phyloP scores from a whole-genome alignment of 2,888 invertebrate genomes.

The Nomada ferruginata region DNA sequence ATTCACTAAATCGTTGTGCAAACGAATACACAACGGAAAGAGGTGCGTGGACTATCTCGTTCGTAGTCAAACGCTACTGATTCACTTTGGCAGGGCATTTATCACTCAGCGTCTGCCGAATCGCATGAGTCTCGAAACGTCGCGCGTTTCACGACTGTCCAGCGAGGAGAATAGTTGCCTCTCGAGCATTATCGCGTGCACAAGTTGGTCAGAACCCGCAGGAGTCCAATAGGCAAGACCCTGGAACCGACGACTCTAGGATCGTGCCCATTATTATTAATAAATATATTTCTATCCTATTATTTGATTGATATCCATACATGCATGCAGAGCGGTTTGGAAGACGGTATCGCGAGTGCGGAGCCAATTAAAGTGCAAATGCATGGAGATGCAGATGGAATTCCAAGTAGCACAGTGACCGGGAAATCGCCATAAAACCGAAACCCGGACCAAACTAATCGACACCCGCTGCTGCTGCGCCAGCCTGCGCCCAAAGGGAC shows the following conservation, averaged over 20 bases:
- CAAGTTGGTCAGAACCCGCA: not conserved
- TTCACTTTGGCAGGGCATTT: constrained; percentile 64
- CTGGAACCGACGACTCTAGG: too few relatives aligned
- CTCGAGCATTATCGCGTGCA: constrained; percentile 18
- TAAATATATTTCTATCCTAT: constrained; percentile 73
- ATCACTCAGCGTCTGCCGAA: constrained; percentile 58
- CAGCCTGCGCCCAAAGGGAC: not conserved
- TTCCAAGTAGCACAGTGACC: constrained; percentile 78
- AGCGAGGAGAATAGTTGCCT: constrained; percentile 66
- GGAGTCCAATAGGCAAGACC: too few relatives aligned
- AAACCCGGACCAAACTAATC: constrained; percentile 63
- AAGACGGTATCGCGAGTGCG: constrained; percentile 55
- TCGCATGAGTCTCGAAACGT: constrained; percentile 57
- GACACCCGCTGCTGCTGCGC: constrained; percentile 46
- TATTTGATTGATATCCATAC: not conserved
- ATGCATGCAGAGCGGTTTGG: constrained; percentile 47
- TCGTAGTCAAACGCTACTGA: constrained; percentile 24
- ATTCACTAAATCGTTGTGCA: constrained; percentile 61
- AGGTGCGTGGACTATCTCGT: not conserved
- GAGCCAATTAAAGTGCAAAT: constrained; percentile 83
- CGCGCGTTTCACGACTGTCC: constrained; percentile 60
- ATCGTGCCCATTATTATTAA: constrained; percentile 51
- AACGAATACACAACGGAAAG: constrained; percentile 34
- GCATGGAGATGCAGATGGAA: constrained; percentile 80
- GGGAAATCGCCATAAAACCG: constrained; percentile 75